A percentile compares a stretch with the other conserved stretches of the same genome.
These are phyloP conservation scores for Oreamnos americanus DNA, from an alignment of 2,113 vertebrate genomes.

Conservation along the genomic window DNA sequence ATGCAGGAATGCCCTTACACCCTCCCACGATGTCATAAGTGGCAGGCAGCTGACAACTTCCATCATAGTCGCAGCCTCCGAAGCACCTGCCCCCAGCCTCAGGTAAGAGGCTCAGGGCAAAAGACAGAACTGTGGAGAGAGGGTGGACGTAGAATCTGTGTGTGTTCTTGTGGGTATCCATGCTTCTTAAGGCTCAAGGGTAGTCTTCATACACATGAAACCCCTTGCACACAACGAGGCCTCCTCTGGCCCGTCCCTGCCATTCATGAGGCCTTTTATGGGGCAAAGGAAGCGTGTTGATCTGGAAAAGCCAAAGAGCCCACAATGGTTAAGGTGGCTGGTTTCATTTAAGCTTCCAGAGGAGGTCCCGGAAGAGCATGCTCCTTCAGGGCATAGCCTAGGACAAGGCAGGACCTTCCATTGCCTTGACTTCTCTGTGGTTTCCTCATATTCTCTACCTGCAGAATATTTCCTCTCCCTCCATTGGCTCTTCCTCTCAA, in stretches of 20 bases:
- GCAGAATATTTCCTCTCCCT: neutral
- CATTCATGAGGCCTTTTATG: neutral
- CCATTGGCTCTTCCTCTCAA: neutral
- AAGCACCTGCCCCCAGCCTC: constrained; percentile 62
- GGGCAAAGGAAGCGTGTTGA: neutral
- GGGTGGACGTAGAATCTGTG: neutral
- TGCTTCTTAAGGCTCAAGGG: neutral
- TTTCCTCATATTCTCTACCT: neutral
- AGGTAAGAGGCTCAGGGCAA: constrained; percentile 76
- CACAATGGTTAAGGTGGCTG: neutral
- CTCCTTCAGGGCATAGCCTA: neutral
- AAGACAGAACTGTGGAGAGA: neutral
- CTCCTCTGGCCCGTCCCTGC: neutral
- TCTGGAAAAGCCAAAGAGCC: neutral
- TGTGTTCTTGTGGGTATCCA: neutral
- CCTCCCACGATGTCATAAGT: constrained; percentile 81
- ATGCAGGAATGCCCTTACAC: constrained; percentile 84
- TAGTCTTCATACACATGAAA: neutral
- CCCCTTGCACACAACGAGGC: neutral
- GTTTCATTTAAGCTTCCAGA: neutral
- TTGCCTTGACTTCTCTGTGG: neutral
- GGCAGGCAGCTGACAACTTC: constrained; percentile 54
- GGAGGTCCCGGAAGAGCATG: neutral
- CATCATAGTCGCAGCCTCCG: constrained; percentile 68
- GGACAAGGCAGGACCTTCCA: neutral